Conservation (phyloP, 1,140 invertebrate species). For the Anoplophora glabripennis region DNA sequence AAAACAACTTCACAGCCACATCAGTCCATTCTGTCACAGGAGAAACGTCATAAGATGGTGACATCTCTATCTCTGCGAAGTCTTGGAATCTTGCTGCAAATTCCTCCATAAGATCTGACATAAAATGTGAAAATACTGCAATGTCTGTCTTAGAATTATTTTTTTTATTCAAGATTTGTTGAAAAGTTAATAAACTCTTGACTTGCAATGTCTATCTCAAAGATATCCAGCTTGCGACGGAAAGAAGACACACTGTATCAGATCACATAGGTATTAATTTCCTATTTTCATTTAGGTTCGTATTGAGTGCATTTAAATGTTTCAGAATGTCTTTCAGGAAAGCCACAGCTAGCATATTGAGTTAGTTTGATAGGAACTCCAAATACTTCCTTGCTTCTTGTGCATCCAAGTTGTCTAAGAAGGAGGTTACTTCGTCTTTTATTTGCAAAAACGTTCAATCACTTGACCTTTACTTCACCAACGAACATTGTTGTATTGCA, state of each 20-base stretch:
- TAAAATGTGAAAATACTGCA: conserved; percentile 10
- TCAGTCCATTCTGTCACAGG: conserved; percentile 16
- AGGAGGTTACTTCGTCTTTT: conserved; percentile 14
- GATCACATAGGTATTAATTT: conserved; percentile 20
- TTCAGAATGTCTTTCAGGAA: conserved; percentile 11
- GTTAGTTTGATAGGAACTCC: conserved; percentile 5
- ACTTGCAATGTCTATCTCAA: conserved; percentile 18
- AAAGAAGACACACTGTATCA: conserved; percentile 21
- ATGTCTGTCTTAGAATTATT: conserved; percentile 5
- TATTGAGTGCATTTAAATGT: conserved; percentile 18
- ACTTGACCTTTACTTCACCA: conserved; percentile 11
- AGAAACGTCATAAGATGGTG: conserved; percentile 16
- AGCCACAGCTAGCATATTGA: conserved; percentile 14
- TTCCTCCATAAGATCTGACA: conserved; percentile 9
- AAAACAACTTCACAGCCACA: too few relatives aligned
- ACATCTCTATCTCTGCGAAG: conserved; percentile 18
- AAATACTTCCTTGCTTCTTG: conserved; percentile 7
- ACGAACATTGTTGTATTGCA: conserved; percentile 20
- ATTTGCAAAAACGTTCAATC: conserved; percentile 20
- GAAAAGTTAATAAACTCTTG: conserved; percentile 15
- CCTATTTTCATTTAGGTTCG: background rate
- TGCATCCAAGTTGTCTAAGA: conserved; percentile 9
- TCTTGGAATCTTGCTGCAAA: conserved; percentile 23
- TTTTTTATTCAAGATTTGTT: conserved; percentile 11
- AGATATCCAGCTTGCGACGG: conserved; percentile 12